Percentiles rank a stretch among this genome's conserved stretches.
phyloP scores from a whole-genome alignment of 1,140 invertebrate genomes.

The Laupala kohalensis region DNA sequence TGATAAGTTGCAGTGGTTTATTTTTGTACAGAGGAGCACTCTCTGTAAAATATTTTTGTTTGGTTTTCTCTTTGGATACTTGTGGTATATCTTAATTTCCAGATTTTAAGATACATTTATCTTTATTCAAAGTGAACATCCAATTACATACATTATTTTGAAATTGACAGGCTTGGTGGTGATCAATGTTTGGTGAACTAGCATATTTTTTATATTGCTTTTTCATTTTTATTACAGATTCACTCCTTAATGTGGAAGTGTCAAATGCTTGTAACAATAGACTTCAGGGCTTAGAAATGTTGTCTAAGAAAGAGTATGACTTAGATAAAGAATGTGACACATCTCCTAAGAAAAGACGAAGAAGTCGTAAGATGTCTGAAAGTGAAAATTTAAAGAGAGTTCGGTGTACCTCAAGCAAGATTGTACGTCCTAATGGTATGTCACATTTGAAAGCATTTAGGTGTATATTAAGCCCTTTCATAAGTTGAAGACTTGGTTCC shows the following conservation, averaged over 20 bases:
- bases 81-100: too few species aligned
- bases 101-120: too few species aligned
- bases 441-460: neutral
- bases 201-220: too few species aligned
- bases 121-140: too few species aligned
- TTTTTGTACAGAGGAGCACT: too few species aligned
- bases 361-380: conserved; percentile 34
- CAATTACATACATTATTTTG: too few species aligned
- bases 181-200: too few species aligned
- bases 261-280: conserved; percentile 11
- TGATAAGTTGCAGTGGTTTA: too few species aligned
- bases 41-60: too few species aligned
- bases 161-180: too few species aligned
- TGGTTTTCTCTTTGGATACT: too few species aligned
- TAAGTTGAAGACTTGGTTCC: too few species aligned
- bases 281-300: conserved; percentile 9
- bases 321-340: conserved; percentile 23
- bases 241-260: conserved; percentile 14
- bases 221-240: conserved; percentile 12
- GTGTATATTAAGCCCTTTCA: neutral
- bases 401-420: neutral
- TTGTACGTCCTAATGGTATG: neutral
- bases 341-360: conserved; percentile 33
- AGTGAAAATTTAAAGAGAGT: conserved; percentile 20
- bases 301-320: conserved; percentile 7